Evolutionary conservation across 2,797 vertebrate species (phyloP), one percentile per base, ranked within the genome.

Genomic region (Clamator glandarius): DNA sequence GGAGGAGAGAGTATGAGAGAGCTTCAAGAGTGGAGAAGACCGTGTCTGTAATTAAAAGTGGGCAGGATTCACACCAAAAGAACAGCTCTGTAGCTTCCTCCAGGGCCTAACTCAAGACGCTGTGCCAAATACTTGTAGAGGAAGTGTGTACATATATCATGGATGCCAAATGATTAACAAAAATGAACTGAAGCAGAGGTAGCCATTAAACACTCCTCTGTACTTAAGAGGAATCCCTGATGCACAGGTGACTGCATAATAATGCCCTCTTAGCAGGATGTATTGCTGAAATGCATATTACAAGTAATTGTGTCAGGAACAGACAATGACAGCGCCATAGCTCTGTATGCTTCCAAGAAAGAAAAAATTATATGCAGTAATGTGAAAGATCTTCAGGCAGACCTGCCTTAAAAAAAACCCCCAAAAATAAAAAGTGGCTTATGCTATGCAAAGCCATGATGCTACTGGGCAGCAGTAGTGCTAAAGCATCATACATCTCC

Each of bases 61-160:
- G 87, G 72, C 54, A 83, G 84, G 79, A 62, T 79, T 89, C 41
- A 23, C 79, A 33, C n/a, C 72, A 91, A 46, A 16, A 68, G n/a
- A 90, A 42, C 44, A 83, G 78, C 66, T 94, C 92, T 48, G 51
- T 0, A 35, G 46, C 54, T 75, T 94, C 87, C 91, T 92, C 76
- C 61, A 25, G 42, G 64, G 39, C 58, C 36, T 39, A 72, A 8
- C 58, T 72, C 77, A 61, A 76, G 78, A 36, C 7, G 28, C 11
- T 24, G 3, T 9, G 41, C 44, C 75, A 91, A 57, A 86, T 1
- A 87, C n/a, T 81, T 33, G 20, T 41, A 80, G 82, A 93, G 64
- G 58, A 93, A 26, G 62, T n/a, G 15, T 1, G 17, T 39, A 8
- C 33, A 6, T 5, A 23, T 24, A 23, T 76, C 44, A 69, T 26